phyloP scores from a whole-genome alignment of 1,140 invertebrate genomes.

The Achatina immaculata region DNA sequence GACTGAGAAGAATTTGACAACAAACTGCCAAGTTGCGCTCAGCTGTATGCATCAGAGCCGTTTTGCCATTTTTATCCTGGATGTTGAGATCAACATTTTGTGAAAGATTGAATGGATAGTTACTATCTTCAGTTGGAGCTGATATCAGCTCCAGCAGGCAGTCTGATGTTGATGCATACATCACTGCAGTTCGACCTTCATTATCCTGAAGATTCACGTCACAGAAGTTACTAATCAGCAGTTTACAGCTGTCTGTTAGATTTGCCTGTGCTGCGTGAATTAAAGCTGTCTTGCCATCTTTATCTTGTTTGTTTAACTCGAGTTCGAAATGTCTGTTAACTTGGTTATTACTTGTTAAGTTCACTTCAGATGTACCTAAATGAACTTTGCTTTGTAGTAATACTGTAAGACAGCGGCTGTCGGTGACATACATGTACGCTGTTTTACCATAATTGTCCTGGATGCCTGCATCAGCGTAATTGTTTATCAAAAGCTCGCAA shows the following conservation, averaged over 20 bases:
- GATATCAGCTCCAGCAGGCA: neutral
- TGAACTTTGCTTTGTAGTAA: neutral
- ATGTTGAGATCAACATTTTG: neutral
- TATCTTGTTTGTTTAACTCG: neutral
- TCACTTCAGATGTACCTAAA: neutral
- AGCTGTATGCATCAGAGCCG: neutral
- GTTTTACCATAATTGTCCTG: neutral
- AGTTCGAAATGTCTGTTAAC: neutral
- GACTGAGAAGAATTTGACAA: neutral
- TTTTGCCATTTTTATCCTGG: neutral
- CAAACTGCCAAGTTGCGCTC: neutral
- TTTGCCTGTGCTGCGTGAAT: neutral
- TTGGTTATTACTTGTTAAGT: neutral
- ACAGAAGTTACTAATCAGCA: neutral
- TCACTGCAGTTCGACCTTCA: neutral
- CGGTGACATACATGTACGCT: neutral
- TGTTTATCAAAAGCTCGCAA: neutral
- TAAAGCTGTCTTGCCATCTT: neutral
- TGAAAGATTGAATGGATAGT: too few species aligned
- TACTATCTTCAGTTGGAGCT: neutral
- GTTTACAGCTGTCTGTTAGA: neutral
- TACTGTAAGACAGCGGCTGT: neutral
- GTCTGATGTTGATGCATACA: slow-evolving; percentile 1
- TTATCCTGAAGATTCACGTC: neutral
- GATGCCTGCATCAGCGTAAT: neutral